Evolutionary conservation across 2,888 invertebrate genomes (phyloP).

Genomic region (Perizoma affinitatum): DNA sequence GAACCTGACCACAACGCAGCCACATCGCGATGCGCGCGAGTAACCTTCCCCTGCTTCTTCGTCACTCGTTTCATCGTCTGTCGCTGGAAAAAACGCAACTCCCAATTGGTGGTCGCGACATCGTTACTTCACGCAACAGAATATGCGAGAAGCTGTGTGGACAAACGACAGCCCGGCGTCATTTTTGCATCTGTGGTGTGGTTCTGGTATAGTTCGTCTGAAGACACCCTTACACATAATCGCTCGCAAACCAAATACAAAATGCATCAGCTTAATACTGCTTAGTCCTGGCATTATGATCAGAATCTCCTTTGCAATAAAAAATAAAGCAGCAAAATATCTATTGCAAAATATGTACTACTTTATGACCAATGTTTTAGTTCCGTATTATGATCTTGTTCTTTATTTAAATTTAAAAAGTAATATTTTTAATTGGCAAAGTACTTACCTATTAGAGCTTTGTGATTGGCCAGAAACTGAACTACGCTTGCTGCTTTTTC

Average conservation of each 20-base stretch:
- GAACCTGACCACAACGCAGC: too few species aligned
- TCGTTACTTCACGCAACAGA: too few species aligned
- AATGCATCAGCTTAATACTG: constrained; percentile 67
- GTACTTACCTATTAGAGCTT: constrained; percentile 74
- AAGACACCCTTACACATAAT: constrained; percentile 37
- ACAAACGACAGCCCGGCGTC: too few species aligned
- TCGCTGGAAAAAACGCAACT: too few species aligned
- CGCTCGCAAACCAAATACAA: constrained; percentile 74
- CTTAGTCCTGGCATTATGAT: constrained; percentile 37
- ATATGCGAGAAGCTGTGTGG: too few species aligned
- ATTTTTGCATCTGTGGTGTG: too few species aligned
- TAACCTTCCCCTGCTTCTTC: too few species aligned
- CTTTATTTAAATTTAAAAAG: constrained; percentile 32
- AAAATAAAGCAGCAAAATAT: constrained; percentile 80
- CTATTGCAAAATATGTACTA: constrained; percentile 56
- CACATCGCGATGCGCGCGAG: too few species aligned
- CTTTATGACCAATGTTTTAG: constrained; percentile 45
- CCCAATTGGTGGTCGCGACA: too few species aligned
- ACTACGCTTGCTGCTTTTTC: constrained; percentile 77
- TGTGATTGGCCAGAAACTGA: constrained; percentile 78
- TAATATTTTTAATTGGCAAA: constrained; percentile 18
- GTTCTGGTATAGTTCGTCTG: too few species aligned
- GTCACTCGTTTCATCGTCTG: too few species aligned
- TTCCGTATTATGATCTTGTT: constrained; percentile 36
- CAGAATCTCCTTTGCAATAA: constrained; percentile 53